Conservation (phyloP, 2,888 invertebrate species). For the Zele albiditarsus region DNA sequence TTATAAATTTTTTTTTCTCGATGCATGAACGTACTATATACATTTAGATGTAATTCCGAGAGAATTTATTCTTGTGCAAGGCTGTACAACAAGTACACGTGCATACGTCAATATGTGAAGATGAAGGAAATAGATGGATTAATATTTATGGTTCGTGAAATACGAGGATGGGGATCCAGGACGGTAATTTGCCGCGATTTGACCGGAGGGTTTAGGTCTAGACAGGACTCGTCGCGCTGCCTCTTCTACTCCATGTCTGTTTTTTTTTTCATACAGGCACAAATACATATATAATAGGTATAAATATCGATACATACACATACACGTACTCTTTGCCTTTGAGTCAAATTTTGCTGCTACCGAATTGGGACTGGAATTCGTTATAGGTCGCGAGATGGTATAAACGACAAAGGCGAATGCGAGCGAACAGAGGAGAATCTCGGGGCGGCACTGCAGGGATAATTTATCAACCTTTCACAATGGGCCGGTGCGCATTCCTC, state of each 20-base stretch:
- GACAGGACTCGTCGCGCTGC: slow-evolving; percentile 45
- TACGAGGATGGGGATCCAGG: slow-evolving; percentile 55
- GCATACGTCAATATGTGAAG: background rate
- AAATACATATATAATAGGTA: background rate
- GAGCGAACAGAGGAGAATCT: background rate
- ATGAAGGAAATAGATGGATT: slow-evolving; percentile 50
- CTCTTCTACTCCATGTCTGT: slow-evolving; percentile 18
- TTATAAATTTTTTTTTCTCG: background rate
- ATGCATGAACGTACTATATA: background rate
- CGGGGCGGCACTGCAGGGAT: slow-evolving; percentile 20
- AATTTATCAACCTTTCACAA: slow-evolving; percentile 37
- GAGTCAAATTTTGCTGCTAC: slow-evolving; percentile 55
- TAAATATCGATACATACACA: background rate
- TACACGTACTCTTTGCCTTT: slow-evolving; percentile 32
- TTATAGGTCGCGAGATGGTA: slow-evolving; percentile 36
- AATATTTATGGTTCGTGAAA: slow-evolving; percentile 65
- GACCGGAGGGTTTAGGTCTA: slow-evolving; percentile 63
- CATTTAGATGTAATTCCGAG: background rate
- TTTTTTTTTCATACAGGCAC: slow-evolving; percentile 2
- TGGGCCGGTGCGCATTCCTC: slow-evolving; percentile 32
- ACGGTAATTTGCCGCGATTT: slow-evolving; percentile 63
- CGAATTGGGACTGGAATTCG: slow-evolving; percentile 51
- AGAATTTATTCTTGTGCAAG: background rate
- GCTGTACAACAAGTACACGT: slow-evolving; percentile 17
- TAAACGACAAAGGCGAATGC: background rate